Conservation (phyloP, 1,140 invertebrate species). For the Pseudobourletiella spinata region DNA sequence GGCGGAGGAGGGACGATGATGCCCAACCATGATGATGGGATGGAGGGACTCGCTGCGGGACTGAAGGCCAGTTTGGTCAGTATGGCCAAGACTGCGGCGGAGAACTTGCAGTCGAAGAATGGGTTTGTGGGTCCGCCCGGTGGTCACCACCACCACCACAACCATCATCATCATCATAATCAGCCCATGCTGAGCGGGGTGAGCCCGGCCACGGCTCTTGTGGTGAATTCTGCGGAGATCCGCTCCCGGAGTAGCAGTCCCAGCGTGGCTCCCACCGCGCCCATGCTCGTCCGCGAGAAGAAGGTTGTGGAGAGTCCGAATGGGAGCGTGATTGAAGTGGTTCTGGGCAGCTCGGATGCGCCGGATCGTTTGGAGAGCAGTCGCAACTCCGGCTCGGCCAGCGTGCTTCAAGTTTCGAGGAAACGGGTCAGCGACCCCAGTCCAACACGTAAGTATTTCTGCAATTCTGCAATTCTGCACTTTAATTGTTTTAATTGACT, state of each 20-base stretch:
- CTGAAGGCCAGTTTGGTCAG: slow-evolving; percentile 26
- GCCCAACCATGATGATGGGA: no score
- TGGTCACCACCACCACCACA: no score
- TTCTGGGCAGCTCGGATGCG: slow-evolving; percentile 13
- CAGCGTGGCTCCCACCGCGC: slow-evolving; percentile 4
- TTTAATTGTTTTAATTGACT: neutral
- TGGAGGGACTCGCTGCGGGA: slow-evolving; percentile 24
- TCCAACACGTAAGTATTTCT: slow-evolving; percentile 18
- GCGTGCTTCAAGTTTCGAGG: slow-evolving; percentile 30
- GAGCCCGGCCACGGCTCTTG: neutral
- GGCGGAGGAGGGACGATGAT: no score
- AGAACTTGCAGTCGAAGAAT: slow-evolving; percentile 10
- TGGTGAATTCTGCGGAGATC: slow-evolving; percentile 3
- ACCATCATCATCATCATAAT: no score
- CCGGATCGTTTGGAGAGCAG: neutral
- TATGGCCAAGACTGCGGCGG: slow-evolving; percentile 19
- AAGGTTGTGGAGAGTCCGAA: slow-evolving; percentile 16
- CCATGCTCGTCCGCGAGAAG: slow-evolving; percentile 19
- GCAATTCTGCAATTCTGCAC: no score
- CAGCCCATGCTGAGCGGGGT: no score
- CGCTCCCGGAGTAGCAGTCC: slow-evolving; percentile 6
- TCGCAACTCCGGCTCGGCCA: slow-evolving; percentile 3
- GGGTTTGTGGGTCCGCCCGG: neutral
- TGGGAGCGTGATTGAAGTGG: slow-evolving; percentile 25
- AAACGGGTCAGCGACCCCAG: slow-evolving; percentile 27